Evolutionary conservation across 2,888 invertebrate species (phyloP).

Genomic region (Tyria jacobaeae): DNA sequence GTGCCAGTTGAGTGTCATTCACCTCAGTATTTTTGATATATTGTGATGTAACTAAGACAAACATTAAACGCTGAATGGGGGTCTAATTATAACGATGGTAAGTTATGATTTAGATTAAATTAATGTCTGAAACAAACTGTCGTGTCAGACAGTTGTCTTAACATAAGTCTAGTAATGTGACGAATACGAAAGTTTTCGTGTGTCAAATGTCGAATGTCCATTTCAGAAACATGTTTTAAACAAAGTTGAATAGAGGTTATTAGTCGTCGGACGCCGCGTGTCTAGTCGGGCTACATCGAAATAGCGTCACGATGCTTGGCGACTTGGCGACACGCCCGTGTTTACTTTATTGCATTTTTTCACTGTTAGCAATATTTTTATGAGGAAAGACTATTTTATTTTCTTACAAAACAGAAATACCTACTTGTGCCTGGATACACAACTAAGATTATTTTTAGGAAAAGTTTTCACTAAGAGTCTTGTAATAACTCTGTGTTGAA

Average conservation of each 20-base stretch:
- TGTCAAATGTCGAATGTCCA: conserved; percentile 26
- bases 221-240: conserved; percentile 39
- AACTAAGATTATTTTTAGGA: conserved; percentile 25
- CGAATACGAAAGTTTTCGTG: conserved; percentile 22
- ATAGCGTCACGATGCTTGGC: conserved; percentile 60
- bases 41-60: neutral
- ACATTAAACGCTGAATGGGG: neutral
- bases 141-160: conserved; percentile 14
- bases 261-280: conserved; percentile 54
- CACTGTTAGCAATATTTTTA: conserved; percentile 61
- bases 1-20: conserved; percentile 1
- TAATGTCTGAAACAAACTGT: neutral
- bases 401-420: conserved; percentile 52
- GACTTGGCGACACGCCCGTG: conserved; percentile 74
- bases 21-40: neutral
- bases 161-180: conserved; percentile 14
- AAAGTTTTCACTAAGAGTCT: neutral
- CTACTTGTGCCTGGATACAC: conserved; percentile 38
- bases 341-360: conserved; percentile 73
- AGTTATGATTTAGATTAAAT: neutral
- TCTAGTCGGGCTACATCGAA: conserved; percentile 68
- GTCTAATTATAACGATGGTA: neutral
- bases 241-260: conserved; percentile 50
- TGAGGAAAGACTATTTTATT: conserved; percentile 58
- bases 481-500: neutral